Evolutionary conservation across 2,888 invertebrate species (phyloP), one percentile per base, ranked within the genome.

Genomic region (Zeuzera pyrina): DNA sequence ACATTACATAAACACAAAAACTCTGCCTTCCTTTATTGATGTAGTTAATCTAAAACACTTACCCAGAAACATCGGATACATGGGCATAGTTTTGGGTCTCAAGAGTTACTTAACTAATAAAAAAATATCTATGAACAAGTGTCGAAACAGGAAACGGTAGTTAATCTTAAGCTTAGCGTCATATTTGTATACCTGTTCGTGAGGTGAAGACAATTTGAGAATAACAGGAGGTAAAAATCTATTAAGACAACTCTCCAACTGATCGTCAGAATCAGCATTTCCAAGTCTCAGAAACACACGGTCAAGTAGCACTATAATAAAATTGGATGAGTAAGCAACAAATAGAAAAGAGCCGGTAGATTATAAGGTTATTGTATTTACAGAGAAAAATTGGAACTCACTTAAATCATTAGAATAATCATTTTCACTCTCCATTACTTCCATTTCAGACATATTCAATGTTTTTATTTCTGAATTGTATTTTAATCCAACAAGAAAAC

Each of bases 131-230:
- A n/a, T n/a, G n/a, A n/a, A n/a, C n/a, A n/a, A n/a, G n/a, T n/a
- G n/a, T n/a, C n/a, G n/a, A n/a, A n/a, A n/a, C n/a, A n/a, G n/a
- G n/a, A n/a, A n/a, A n/a, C n/a, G n/a, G n/a, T n/a, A n/a, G n/a
- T n/a, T n/a, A n/a, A n/a, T n/a, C n/a, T n/a, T n/a, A n/a, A n/a
- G n/a, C n/a, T n/a, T n/a, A n/a, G n/a, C n/a, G n/a, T n/a, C n/a
- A n/a, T n/a, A n/a, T n/a, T n/a, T n/a, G n/a, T n/a, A n/a, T n/a
- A 97, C 95, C 57, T 89, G 90, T 67, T 95, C 95, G 71, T 94
- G 89, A 25, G 90, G 88, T 12, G 95, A 95, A 26, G 93, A 91
- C 30, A 97, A 84, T 77, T 97, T 97, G n/a, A 95, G 84, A 39
- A 97, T 86, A 34, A 96, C 93, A 11, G 96, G 95, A 14, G 94